Base-by-base conservation (phyloP, 92 coral and sea anemone genomes). In the Palythoa heliodiscus region DNA sequence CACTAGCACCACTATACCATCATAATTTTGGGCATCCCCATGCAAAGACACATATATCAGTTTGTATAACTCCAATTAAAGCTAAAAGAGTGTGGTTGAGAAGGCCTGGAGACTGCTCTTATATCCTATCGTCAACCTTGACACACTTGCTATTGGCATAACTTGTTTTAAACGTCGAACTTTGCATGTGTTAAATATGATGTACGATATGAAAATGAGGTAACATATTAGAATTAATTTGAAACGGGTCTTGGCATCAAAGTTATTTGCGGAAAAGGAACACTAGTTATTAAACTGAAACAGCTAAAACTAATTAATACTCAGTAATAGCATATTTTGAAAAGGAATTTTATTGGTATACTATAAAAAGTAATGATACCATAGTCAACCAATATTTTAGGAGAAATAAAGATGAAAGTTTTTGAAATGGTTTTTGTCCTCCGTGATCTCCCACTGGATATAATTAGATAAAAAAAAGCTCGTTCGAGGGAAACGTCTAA, bases 1-100 rank as follows among this genome's bases (percentile, higher is more conserved):
- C n/a, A 60, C 67, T 60, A 60, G 67, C 67, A 60, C 67, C 67
- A 60, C 67, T 60, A 11, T n/a, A n/a, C 67, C 67, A 60, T 20
- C 20, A 15, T 60, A 60, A 14, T 60, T 60, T 60, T 60, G 1
- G 17, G 67, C 14, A 60, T 60, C 67, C 17, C 5, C 67, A 17
- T 60, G 67, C 19, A 60, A 19, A 60, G 14, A 60, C 67, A 60
- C 2, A 60, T 60, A 60, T 14, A 60, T 60, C n/a, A 60, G 67
- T 60, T 60, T 60, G 67, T 60, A 60, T n/a, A n/a, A n/a, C n/a
- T n/a, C n/a, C n/a, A n/a, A n/a, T n/a, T n/a, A n/a, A n/a, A n/a
- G n/a, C n/a, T n/a, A n/a, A n/a, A n/a, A n/a, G n/a, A n/a, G n/a
- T n/a, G n/a, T n/a, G n/a, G n/a, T n/a, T n/a, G n/a, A n/a, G n/a